These are phyloP conservation scores for Ophthalmolycus amberensis DNA, from an alignment of 2,113 vertebrate genomes.

Conservation along the genomic window DNA sequence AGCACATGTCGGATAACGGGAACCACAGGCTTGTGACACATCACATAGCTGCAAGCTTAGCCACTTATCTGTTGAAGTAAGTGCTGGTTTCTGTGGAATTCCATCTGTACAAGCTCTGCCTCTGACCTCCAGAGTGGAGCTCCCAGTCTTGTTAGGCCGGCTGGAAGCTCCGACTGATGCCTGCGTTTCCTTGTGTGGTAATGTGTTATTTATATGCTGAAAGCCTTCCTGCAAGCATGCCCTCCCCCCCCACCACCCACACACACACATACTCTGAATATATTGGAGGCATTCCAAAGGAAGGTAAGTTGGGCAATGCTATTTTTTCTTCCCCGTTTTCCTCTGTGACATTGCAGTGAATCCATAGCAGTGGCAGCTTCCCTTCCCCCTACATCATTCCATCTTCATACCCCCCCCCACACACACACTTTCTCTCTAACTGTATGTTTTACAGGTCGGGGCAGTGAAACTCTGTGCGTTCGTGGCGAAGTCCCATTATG, in stretches of 20 bases:
- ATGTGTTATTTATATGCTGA: conserved; percentile 87
- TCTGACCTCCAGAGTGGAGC: conserved; percentile 75
- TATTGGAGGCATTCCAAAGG: conserved; percentile 79
- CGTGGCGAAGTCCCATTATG: conserved; percentile 63
- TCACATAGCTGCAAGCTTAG: conserved; percentile 57
- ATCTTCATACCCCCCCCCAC: conserved; percentile 34
- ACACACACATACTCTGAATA: conserved; percentile 60
- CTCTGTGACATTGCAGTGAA: conserved; percentile 53
- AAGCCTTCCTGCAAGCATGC: conserved; percentile 79
- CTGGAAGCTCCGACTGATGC: conserved; percentile 78
- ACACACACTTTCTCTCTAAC: conserved; percentile 44
- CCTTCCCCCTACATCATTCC: conserved; percentile 33
- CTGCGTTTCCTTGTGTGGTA: conserved; percentile 84
- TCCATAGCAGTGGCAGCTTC: conserved; percentile 45
- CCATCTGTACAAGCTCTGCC: conserved; percentile 71
- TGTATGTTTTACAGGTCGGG: conserved; percentile 74
- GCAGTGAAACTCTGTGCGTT: conserved; percentile 57
- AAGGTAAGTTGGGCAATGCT: conserved; percentile 69
- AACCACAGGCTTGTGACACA: conserved; percentile 53
- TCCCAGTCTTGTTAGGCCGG: conserved; percentile 77
- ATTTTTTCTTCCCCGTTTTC: conserved; percentile 42
- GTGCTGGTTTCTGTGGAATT: conserved; percentile 75
- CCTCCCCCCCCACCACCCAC: conserved; percentile 46
- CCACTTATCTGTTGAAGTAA: conserved; percentile 74
- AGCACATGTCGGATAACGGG: conserved; percentile 49